These are phyloP conservation scores for Perca flavescens DNA, from an alignment of 2,113 vertebrate species.

Conservation along the genomic window DNA sequence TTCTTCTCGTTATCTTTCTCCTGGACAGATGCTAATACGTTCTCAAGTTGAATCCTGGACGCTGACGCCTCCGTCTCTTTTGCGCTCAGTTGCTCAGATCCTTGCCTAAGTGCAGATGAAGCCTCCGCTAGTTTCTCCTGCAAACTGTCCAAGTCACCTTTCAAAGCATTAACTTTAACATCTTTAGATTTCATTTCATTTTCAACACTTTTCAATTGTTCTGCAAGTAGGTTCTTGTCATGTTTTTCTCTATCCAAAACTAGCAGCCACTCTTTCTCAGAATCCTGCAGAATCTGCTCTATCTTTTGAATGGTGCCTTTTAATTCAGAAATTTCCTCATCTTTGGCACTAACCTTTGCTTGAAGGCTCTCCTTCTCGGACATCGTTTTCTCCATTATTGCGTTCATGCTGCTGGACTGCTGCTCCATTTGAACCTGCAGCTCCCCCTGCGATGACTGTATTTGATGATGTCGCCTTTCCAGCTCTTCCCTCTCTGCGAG, in stretches of 20 bases:
- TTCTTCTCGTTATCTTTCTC: constrained; percentile 81
- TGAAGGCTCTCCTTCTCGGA: constrained; percentile 86
- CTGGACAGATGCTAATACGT: constrained; percentile 78
- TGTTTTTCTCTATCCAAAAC: constrained; percentile 85
- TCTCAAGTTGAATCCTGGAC: constrained; percentile 83
- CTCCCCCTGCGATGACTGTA: constrained; percentile 76
- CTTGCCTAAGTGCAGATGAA: constrained; percentile 74
- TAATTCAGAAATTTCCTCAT: constrained; percentile 83
- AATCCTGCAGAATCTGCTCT: constrained; percentile 86
- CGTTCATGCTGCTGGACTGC: constrained; percentile 78
- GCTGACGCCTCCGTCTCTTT: constrained; percentile 70
- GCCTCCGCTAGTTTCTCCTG: constrained; percentile 83
- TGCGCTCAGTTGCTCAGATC: constrained; percentile 80
- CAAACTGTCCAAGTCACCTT: constrained; percentile 85
- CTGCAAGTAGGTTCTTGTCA: constrained; percentile 81
- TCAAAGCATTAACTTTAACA: constrained; percentile 84
- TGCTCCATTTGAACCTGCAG: constrained; percentile 79
- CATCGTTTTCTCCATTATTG: constrained; percentile 80
- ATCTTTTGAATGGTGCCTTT: constrained; percentile 82
- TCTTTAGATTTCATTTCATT: constrained; percentile 85
- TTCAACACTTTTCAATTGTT: constrained; percentile 82
- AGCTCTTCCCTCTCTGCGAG: constrained; percentile 83
- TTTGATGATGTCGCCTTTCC: constrained; percentile 49
- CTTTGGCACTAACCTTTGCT: constrained; percentile 91
- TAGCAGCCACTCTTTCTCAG: constrained; percentile 87